These are phyloP conservation scores for Thermophis baileyi DNA, from an alignment of 2,113 vertebrate species.

Conservation along the genomic window DNA sequence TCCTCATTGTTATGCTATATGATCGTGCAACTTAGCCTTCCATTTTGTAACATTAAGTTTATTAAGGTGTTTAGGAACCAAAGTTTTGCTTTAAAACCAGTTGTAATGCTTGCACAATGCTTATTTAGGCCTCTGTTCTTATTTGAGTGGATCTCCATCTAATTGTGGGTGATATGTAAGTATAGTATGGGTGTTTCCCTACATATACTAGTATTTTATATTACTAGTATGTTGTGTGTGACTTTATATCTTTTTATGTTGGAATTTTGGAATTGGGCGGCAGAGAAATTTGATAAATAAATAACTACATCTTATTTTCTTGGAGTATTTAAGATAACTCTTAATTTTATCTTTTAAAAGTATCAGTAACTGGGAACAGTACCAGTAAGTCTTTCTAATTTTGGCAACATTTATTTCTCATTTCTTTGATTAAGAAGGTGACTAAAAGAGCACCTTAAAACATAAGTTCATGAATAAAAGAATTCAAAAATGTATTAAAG, in stretches of 20 bases:
- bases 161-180: not conserved
- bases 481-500: conserved; percentile 19
- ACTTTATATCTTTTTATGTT: not conserved
- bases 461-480: not conserved
- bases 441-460: conserved; percentile 36
- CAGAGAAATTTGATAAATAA: not conserved
- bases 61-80: not conserved
- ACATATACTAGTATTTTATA: not conserved
- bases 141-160: not conserved
- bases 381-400: conserved; percentile 20
- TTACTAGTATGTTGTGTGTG: not conserved
- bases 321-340: rapidly evolving
- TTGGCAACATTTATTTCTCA: conserved; percentile 29
- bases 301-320: conserved; percentile 13
- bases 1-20: not conserved
- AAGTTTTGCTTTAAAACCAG: not conserved
- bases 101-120: not conserved
- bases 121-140: not conserved
- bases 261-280: not conserved
- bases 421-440: conserved; percentile 49
- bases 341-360: not conserved
- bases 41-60: not conserved
- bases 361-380: conserved; percentile 33
- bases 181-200: not conserved
- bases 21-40: not conserved